Conservation (phyloP, 2,113 vertebrate species). For the Diadophis punctatus region DNA sequence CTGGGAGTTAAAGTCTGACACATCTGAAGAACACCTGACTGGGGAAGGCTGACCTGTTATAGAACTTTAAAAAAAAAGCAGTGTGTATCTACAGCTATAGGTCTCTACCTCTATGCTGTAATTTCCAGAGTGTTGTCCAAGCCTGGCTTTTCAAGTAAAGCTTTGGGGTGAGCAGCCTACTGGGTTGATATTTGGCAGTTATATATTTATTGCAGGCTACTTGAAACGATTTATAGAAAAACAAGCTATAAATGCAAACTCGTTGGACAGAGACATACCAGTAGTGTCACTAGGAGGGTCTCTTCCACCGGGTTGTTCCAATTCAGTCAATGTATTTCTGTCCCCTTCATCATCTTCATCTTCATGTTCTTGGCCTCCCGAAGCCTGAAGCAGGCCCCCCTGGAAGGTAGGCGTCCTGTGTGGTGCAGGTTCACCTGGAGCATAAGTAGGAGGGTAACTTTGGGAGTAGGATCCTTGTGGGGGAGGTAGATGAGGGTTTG, state of each 20-base stretch:
- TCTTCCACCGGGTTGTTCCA: neutral
- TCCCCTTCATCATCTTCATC: slow-evolving; percentile 70
- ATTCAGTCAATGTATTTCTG: slow-evolving; percentile 55
- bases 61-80: neutral
- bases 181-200: neutral
- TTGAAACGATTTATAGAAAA: neutral
- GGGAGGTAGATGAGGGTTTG: slow-evolving; percentile 43
- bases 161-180: neutral
- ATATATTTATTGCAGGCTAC: neutral
- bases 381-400: slow-evolving; percentile 14
- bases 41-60: neutral
- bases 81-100: too few relatives aligned
- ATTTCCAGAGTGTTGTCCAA: neutral
- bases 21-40: neutral
- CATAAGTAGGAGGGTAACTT: slow-evolving; percentile 81
- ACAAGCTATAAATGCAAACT: neutral
- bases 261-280: slow-evolving; percentile 6
- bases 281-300: slow-evolving; percentile 32
- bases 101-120: neutral
- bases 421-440: slow-evolving; percentile 55
- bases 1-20: neutral
- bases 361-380: slow-evolving; percentile 64
- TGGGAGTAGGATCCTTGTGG: slow-evolving; percentile 70
- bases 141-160: neutral
- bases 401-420: slow-evolving; percentile 23